These are phyloP conservation scores for Gisinianus flammeolus DNA, from an alignment of 2,888 invertebrate genomes.

Conservation along the genomic window DNA sequence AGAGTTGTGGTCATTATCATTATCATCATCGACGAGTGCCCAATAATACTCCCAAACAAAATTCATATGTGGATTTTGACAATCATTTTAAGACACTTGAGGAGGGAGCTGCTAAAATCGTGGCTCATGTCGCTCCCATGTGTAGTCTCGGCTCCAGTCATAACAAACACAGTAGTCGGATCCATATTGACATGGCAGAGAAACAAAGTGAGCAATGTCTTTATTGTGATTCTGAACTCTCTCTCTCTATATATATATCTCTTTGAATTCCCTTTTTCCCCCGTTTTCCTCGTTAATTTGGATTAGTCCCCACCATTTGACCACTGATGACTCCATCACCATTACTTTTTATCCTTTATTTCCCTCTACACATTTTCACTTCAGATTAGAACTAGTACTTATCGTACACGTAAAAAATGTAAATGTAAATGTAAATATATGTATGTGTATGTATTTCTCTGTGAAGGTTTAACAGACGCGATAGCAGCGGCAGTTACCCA, in stretches of 20 bases:
- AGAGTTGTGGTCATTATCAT: neutral
- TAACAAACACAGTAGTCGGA: conserved; percentile 36
- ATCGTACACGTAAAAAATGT: neutral
- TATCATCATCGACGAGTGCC: conserved; percentile 44
- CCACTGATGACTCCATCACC: too few relatives aligned
- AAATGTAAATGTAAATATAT: neutral
- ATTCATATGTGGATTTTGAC: conserved; percentile 54
- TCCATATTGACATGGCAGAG: conserved; percentile 51
- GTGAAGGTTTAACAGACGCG: conserved; percentile 73
- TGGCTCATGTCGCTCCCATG: conserved; percentile 54
- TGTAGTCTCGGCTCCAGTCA: conserved; percentile 35
- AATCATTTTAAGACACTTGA: conserved; percentile 49
- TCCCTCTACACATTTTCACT: conserved; percentile 4
- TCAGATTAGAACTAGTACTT: neutral
- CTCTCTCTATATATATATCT: too few relatives aligned
- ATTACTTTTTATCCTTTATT: neutral
- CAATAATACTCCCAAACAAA: conserved; percentile 55
- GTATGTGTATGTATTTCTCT: conserved; percentile 13
- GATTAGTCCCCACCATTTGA: too few relatives aligned
- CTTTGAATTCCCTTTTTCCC: too few relatives aligned
- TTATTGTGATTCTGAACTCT: too few relatives aligned
- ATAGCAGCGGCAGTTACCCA: conserved; percentile 78
- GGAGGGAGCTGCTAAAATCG: conserved; percentile 50
- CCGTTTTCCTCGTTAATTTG: too few relatives aligned
- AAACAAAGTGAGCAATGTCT: conserved; percentile 52